phyloP scores from a whole-genome alignment of 92 coral and sea anemone species.

The Parazoanthus atlanticus region DNA sequence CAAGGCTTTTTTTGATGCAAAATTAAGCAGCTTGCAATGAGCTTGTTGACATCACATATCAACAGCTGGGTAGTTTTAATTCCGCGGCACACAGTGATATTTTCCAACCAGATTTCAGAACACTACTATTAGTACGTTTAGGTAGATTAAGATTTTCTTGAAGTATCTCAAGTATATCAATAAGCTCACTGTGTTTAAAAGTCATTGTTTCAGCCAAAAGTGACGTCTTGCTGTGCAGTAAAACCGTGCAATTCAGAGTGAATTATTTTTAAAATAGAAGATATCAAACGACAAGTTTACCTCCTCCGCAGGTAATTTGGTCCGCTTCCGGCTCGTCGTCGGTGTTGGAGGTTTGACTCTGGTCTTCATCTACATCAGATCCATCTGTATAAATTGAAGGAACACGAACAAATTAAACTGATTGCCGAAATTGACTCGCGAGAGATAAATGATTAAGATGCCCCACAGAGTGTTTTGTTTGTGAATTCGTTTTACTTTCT shows the following conservation, averaged over 20 bases:
- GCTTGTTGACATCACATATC: not conserved
- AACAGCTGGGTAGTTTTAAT: not conserved
- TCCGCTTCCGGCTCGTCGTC: conserved; percentile 97
- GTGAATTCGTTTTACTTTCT: not conserved
- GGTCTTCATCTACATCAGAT: conserved; percentile 66
- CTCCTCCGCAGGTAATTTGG: conserved; percentile 65
- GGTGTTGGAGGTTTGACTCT: conserved; percentile 59
- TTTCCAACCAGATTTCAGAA: too few species aligned
- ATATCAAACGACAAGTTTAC: not conserved
- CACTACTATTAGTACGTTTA: not conserved
- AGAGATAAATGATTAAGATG: not conserved
- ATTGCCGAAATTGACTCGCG: too few species aligned
- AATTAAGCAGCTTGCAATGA: not conserved
- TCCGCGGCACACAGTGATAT: too few species aligned
- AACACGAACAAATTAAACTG: not conserved
- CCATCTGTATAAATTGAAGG: conserved; percentile 37
- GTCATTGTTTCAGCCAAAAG: too few species aligned
- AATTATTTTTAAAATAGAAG: not conserved
- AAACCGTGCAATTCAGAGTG: not conserved
- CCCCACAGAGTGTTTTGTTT: not conserved
- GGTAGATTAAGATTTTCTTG: too few species aligned
- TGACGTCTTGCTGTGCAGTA: not conserved
- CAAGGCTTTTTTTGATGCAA: not conserved
- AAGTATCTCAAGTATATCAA: not conserved
- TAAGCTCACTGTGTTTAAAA: not conserved